Evolutionary conservation across 2,888 invertebrate species (phyloP).

Genomic region (Steinernema scapterisci): DNA sequence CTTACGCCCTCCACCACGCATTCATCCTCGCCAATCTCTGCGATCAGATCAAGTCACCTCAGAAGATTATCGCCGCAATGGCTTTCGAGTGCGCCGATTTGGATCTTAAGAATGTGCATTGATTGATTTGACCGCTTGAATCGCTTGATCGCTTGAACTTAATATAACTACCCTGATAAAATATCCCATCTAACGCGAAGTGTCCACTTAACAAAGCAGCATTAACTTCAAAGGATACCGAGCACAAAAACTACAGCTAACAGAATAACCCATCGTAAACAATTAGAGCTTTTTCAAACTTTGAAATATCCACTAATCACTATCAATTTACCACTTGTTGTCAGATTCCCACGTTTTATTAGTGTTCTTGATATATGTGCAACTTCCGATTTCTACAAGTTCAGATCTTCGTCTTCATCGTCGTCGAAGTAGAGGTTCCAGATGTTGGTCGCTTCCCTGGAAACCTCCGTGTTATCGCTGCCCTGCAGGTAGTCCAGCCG

Average conservation of each 20-base stretch:
- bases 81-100: conserved; percentile 46
- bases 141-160: background rate
- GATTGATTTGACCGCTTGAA: background rate
- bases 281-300: no score
- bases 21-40: conserved; percentile 70
- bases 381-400: no score
- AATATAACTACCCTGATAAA: no score
- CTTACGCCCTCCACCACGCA: conserved; percentile 68
- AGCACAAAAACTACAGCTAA: no score
- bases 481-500: background rate
- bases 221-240: no score
- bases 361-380: no score
- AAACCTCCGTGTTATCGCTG: background rate
- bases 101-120: conserved; percentile 33
- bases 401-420: conserved; percentile 10
- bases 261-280: no score
- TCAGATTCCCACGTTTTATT: no score
- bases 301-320: no score
- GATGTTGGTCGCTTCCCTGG: conserved; percentile 8
- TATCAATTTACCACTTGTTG: no score
- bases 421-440: conserved; percentile 9
- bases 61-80: conserved; percentile 43
- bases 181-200: no score
- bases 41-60: conserved; percentile 43
- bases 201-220: no score